Conservation (phyloP, 2,888 invertebrate genomes). For the Andrena chrysosceles region DNA sequence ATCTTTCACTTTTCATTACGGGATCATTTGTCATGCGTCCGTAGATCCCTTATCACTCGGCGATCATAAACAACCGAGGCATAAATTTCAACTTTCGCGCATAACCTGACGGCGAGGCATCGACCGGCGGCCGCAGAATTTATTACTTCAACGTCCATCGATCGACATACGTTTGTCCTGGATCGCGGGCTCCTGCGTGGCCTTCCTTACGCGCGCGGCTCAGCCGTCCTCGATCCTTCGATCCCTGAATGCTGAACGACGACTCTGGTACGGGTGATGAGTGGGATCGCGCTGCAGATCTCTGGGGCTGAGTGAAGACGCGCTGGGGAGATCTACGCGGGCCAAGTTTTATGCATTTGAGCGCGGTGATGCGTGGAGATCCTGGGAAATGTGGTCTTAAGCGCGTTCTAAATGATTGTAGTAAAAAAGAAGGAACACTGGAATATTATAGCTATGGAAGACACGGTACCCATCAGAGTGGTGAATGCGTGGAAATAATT, state of each 20-base stretch:
- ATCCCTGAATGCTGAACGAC: not conserved
- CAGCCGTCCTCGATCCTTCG: not conserved
- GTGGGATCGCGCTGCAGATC: too few relatives aligned
- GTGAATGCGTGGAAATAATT: too few relatives aligned
- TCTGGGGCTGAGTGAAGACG: too few relatives aligned
- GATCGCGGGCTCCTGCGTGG: slow-evolving; percentile 73
- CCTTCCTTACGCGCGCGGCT: not conserved
- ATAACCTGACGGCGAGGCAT: slow-evolving; percentile 83
- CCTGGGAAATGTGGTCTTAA: too few relatives aligned
- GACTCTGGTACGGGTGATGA: not conserved
- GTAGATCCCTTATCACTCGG: slow-evolving; percentile 84
- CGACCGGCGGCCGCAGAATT: slow-evolving; percentile 80
- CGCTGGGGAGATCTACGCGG: too few relatives aligned
- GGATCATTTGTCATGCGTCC: slow-evolving; percentile 84
- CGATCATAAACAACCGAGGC: slow-evolving; percentile 85
- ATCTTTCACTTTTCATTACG: slow-evolving; percentile 85
- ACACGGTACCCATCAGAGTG: too few relatives aligned
- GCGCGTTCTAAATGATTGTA: too few relatives aligned
- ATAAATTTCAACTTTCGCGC: slow-evolving; percentile 85
- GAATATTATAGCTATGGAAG: too few relatives aligned
- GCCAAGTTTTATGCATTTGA: too few relatives aligned
- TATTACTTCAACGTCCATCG: slow-evolving; percentile 82
- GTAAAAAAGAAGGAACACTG: too few relatives aligned
- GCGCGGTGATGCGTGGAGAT: too few relatives aligned
- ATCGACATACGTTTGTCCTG: slow-evolving; percentile 76